Conservation (phyloP, 2,113 vertebrate species). For the Tapirus terrestris region DNA sequence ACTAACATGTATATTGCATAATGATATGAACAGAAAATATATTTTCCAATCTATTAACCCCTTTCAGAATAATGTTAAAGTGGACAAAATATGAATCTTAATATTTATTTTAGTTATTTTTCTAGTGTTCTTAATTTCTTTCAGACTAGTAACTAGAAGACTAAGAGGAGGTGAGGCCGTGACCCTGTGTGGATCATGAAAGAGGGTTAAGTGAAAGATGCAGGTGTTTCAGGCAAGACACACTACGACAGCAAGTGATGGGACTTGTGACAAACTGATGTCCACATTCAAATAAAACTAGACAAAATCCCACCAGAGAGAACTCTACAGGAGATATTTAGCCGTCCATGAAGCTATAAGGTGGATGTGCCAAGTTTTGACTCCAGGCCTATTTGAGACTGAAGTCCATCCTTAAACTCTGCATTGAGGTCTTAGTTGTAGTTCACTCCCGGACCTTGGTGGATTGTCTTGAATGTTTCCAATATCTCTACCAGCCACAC, state of each 20-base stretch:
- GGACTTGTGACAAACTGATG: background rate
- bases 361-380: background rate
- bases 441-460: background rate
- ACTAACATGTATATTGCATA: background rate
- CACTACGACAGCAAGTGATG: background rate
- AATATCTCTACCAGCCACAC: background rate
- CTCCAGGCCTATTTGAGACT: background rate
- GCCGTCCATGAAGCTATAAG: background rate
- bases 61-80: background rate
- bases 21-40: background rate
- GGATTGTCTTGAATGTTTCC: background rate
- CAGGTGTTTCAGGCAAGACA: background rate
- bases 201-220: background rate
- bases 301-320: background rate
- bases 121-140: background rate
- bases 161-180: background rate
- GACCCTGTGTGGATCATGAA: background rate
- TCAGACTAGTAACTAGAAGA: background rate
- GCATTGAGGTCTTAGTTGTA: background rate
- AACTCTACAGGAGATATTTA: background rate
- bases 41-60: background rate
- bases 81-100: background rate
- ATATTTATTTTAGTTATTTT: background rate
- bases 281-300: background rate
- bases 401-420: background rate